Conservation (phyloP, 1,140 invertebrate species). For the Listronotus bonariensis region DNA sequence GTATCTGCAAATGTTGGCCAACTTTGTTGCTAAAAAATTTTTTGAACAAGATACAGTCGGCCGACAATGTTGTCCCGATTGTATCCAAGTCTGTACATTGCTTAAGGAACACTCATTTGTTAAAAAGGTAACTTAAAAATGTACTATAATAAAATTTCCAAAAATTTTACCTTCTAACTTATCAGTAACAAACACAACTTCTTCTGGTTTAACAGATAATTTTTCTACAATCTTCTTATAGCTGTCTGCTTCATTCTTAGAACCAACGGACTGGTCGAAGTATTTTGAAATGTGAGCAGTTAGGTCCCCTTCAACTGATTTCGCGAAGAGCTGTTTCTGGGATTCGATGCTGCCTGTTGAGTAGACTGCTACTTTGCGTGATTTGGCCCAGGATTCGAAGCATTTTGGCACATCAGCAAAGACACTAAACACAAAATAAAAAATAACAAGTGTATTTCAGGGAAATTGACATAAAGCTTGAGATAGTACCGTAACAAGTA, state of each 20-base stretch:
- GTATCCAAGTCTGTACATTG: too few species aligned
- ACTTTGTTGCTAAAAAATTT: too few species aligned
- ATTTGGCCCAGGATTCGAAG: slow-evolving; percentile 73
- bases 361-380: slow-evolving; percentile 81
- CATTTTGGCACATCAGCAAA: slow-evolving; percentile 57
- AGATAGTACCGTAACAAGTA: too few species aligned
- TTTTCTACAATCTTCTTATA: slow-evolving; percentile 77
- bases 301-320: slow-evolving; percentile 79
- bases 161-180: slow-evolving; percentile 69
- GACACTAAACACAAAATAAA: slow-evolving; percentile 27
- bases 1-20: too few species aligned
- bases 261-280: slow-evolving; percentile 83
- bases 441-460: too few species aligned
- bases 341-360: slow-evolving; percentile 91
- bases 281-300: slow-evolving; percentile 74
- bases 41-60: too few species aligned
- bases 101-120: too few species aligned
- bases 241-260: slow-evolving; percentile 74
- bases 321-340: slow-evolving; percentile 84
- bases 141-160: neutral
- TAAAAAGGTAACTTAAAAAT: too few species aligned
- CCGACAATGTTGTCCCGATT: too few species aligned
- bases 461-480: too few species aligned
- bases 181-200: slow-evolving; percentile 87
- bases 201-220: slow-evolving; percentile 64